Percentiles rank a stretch among this genome's conserved stretches.
Conservation (phyloP, 1,140 invertebrate genomes). For the Gyrodactylus salaris region DNA sequence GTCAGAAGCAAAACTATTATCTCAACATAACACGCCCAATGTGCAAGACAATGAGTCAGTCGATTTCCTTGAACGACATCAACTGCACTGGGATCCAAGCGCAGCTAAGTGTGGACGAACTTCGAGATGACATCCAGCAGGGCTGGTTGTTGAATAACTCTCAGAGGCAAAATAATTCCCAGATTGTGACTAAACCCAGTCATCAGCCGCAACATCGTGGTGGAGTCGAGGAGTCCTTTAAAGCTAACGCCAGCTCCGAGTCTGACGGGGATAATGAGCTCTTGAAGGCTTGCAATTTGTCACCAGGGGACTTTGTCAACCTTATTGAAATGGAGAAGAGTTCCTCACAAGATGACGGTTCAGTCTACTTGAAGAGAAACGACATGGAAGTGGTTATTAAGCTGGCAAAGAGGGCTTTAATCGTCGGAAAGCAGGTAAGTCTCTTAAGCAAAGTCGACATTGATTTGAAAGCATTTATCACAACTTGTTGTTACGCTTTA, state of each 20-base stretch:
- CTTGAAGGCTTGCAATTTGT: background rate
- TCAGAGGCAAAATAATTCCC: background rate
- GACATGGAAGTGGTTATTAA: background rate
- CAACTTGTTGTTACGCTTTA: too few relatives aligned
- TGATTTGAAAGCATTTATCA: too few relatives aligned
- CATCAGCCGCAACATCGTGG: too few relatives aligned
- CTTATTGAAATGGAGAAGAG: background rate
- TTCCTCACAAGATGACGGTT: background rate
- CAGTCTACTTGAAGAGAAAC: background rate
- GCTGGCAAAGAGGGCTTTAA: background rate
- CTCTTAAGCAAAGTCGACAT: too few relatives aligned
- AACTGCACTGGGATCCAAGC: background rate
- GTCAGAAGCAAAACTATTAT: background rate
- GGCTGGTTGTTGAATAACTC: background rate
- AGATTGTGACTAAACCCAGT: too few relatives aligned
- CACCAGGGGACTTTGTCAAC: background rate
- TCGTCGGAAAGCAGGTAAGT: background rate
- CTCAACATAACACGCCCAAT: background rate
- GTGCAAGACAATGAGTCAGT: background rate
- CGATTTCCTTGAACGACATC: background rate
- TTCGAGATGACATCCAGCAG: background rate
- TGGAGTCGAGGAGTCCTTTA: too few relatives aligned
- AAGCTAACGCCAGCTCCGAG: background rate
- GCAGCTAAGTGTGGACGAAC: background rate
- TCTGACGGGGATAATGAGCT: background rate